Base-by-base conservation (phyloP, 2,888 invertebrate genomes). In the Cephonodes hylas region DNA sequence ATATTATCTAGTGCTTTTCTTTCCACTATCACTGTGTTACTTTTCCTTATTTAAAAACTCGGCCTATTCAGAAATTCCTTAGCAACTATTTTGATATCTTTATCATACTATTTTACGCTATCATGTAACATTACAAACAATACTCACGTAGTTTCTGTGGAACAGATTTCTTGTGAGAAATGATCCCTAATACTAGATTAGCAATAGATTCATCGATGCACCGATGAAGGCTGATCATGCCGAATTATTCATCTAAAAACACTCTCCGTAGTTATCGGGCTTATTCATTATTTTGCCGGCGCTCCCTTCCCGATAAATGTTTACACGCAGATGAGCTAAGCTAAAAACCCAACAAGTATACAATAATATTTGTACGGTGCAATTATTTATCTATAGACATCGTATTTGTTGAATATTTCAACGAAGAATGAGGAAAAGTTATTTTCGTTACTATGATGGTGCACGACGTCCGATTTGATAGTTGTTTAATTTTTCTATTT, bases 211-310 rank as follows among this genome's bases (percentile, higher is more conserved):
- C n/a, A 25, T 15, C 25, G 27, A 48, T 23, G 25, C 48, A 27
- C 48, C 27, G 27, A 15, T 44, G 15, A 48, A 48, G 48, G 15
- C 31, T 25, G 7, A 45, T 13, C 13, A 53, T 27, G 27, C 53
- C 18, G 31, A 31, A 20, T 53, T 31, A 53, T 15, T 48, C 48
- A 27, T 48, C 25, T n/a, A 25, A 48, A 15, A 25, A 27, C n/a
- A 27, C 15, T 48, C 27, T 44, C 48, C 15, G 15, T 48, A 48
- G 23, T 23, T 45, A 53, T 27, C 18, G 18, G 4, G 53, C 53
- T 53, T 53, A 31, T 53, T 53, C 53, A 53, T 53, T 53, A 48
- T 48, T 53, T 31, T 53, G 27, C 45, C 13, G 22, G 22, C 53
- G 18, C 10, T 53, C 53, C 18, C 1, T 53, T 53, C 31, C 25